Percentiles rank a stretch among this genome's conserved stretches.
Conservation (phyloP, 2,113 vertebrate genomes). For the Peucedramus taeniatus region DNA sequence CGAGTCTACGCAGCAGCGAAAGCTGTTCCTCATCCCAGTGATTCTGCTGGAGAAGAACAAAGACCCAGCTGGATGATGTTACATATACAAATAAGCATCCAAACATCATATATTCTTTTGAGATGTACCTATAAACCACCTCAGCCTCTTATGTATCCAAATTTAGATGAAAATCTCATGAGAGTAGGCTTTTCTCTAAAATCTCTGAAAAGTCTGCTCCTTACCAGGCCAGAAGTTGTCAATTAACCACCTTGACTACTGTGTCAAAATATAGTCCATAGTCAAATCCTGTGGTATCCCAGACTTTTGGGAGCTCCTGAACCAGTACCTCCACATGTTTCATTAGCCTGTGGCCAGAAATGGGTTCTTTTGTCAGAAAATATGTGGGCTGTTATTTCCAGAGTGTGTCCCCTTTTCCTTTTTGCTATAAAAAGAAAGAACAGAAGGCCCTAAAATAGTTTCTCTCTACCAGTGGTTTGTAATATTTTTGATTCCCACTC, state of each 20-base stretch:
- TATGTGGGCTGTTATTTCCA: not conserved
- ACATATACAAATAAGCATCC: not conserved
- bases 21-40: not conserved
- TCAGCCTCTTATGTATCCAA: not conserved
- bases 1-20: not conserved
- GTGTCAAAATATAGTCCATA: not conserved
- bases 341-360: not conserved
- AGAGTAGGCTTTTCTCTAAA: not conserved
- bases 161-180: not conserved
- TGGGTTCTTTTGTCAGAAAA: not conserved
- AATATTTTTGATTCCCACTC: not conserved
- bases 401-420: not conserved
- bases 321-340: not conserved
- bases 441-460: not conserved
- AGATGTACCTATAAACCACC: not conserved
- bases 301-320: not conserved
- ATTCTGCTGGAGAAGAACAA: not conserved
- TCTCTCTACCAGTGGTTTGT: not conserved
- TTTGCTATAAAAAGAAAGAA: constrained; percentile 19
- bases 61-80: not conserved
- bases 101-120: not conserved
- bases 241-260: not conserved
- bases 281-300: not conserved
- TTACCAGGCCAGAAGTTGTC: not conserved
- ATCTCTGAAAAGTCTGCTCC: not conserved